Evolutionary conservation across 2,113 vertebrate genomes (phyloP).

Genomic region (Cacatua alba): DNA sequence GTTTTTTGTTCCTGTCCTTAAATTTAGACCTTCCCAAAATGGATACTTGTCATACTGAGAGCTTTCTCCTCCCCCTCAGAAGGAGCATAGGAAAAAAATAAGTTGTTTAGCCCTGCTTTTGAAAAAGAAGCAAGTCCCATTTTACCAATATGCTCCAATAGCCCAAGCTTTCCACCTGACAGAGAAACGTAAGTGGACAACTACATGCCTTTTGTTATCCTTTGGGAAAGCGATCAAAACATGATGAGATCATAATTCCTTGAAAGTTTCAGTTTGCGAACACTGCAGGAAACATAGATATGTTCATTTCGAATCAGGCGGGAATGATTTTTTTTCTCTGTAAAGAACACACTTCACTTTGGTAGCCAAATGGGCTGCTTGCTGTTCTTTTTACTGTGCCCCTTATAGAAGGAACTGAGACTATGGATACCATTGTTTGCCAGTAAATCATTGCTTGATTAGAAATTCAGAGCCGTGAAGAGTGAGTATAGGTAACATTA

Average conservation of each 20-base stretch:
- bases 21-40: background rate
- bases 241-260: rapidly evolving
- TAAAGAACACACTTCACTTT: background rate
- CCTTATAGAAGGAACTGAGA: background rate
- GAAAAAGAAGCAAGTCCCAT: background rate
- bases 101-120: background rate
- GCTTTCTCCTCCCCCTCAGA: background rate
- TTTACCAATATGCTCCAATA: background rate
- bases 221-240: background rate
- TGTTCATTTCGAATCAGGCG: background rate
- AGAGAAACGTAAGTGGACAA: background rate
- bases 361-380: background rate
- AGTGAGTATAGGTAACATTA: background rate
- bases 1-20: background rate
- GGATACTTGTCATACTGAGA: background rate
- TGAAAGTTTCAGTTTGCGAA: background rate
- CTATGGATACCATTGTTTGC: background rate
- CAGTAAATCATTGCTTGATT: background rate
- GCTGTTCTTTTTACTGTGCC: background rate
- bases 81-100: background rate
- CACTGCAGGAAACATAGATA: background rate
- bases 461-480: background rate
- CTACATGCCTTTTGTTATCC: background rate
- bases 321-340: background rate
- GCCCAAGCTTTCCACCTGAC: background rate